A percentile compares a stretch with the other conserved stretches of the same genome.
Evolutionary conservation across 2,113 vertebrate genomes (phyloP).

Genomic region (Cebidichthys violaceus): DNA sequence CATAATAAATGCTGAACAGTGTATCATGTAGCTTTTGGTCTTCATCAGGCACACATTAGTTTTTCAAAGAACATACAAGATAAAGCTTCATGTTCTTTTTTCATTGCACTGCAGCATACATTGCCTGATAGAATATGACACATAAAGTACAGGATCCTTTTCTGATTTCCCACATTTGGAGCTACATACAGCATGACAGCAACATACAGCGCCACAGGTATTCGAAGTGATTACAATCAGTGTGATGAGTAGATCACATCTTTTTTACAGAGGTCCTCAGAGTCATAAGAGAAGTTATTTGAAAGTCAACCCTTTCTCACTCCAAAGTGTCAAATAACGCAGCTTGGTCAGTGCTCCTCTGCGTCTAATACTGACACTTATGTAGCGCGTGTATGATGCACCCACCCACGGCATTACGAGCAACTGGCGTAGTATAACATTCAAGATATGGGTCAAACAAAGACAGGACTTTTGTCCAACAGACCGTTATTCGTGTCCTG

Average conservation of each 20-base stretch:
- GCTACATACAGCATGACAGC: neutral
- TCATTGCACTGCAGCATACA: neutral
- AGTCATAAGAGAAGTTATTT: neutral
- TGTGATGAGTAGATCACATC: neutral
- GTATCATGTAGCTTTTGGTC: neutral
- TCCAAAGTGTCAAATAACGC: too few species aligned
- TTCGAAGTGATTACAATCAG: neutral
- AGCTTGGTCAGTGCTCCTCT: too few species aligned
- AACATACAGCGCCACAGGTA: neutral
- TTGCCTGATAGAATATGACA: neutral
- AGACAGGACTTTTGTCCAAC: too few species aligned
- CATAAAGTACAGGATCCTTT: neutral
- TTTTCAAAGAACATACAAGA: neutral
- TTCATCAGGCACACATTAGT: too few species aligned
- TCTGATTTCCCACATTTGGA: conserved; percentile 5
- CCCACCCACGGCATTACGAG: too few species aligned
- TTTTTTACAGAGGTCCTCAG: neutral
- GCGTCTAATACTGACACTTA: too few species aligned
- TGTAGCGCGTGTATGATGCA: neutral
- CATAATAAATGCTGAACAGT: neutral
- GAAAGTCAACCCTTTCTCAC: neutral
- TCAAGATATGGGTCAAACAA: too few species aligned
- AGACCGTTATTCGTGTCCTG: too few species aligned
- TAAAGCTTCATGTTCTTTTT: neutral
- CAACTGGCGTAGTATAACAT: too few species aligned